Percentiles rank a stretch among this genome's conserved stretches.
These are phyloP conservation scores for Cynopterus sphinx DNA, from an alignment of 2,797 vertebrate genomes.

Conservation along the genomic window DNA sequence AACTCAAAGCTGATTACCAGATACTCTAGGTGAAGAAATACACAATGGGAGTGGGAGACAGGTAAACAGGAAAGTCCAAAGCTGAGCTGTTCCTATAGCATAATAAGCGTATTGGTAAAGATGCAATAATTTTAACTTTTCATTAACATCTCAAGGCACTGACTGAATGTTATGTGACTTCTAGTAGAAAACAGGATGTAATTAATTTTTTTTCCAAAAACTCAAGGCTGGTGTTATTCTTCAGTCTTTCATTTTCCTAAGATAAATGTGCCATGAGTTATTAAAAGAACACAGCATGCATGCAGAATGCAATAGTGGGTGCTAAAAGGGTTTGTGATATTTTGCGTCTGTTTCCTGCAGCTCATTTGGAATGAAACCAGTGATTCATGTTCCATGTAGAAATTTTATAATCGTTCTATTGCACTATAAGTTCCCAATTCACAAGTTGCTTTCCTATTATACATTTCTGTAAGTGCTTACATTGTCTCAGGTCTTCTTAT, in stretches of 20 bases:
- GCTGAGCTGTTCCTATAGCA: not conserved
- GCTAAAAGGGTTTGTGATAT: not conserved
- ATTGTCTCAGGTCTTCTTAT: not conserved
- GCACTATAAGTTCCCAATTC: slow-evolving; percentile 21
- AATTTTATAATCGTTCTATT: slow-evolving; percentile 27
- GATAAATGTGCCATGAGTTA: slow-evolving; percentile 31
- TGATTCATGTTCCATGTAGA: not conserved
- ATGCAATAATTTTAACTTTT: slow-evolving; percentile 62
- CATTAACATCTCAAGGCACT: slow-evolving; percentile 60
- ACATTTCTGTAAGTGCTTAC: slow-evolving; percentile 18
- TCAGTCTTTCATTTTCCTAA: slow-evolving; percentile 61
- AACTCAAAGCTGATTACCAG: slow-evolving; percentile 11
- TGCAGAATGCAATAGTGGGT: slow-evolving; percentile 26
- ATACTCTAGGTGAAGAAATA: slow-evolving; percentile 51
- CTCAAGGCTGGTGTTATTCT: slow-evolving; percentile 53
- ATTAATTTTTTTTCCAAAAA: slow-evolving; percentile 52
- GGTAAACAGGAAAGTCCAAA: not conserved
- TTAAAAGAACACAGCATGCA: slow-evolving; percentile 38
- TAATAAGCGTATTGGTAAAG: slow-evolving; percentile 24
- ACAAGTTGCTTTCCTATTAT: slow-evolving; percentile 30
- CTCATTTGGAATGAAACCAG: not conserved
- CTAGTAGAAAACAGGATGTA: slow-evolving; percentile 41
- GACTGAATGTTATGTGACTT: slow-evolving; percentile 64
- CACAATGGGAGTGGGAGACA: not conserved
- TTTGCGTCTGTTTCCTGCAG: slow-evolving; percentile 28